Percentiles rank a stretch among this genome's conserved stretches.
These are phyloP conservation scores for Danaus plexippus DNA, from an alignment of 1,140 invertebrate species.

Conservation along the genomic window DNA sequence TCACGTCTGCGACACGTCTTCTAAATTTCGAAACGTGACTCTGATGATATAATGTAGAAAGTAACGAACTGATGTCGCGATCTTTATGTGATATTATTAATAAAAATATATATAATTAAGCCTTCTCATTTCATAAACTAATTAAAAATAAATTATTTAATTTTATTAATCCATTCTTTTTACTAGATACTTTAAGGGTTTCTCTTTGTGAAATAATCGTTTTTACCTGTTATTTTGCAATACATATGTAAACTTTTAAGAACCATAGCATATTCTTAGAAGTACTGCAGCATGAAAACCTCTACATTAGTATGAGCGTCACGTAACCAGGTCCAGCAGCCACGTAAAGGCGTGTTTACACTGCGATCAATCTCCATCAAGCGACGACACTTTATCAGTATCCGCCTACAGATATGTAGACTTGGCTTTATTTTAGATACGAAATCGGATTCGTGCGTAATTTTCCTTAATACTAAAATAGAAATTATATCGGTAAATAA, in stretches of 20 bases:
- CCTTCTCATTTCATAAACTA: no score
- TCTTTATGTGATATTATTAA: background rate
- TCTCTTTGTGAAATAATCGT: no score
- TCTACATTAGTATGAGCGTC: constrained; percentile 21
- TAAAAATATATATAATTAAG: background rate
- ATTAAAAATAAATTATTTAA: no score
- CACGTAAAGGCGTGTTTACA: constrained; percentile 50
- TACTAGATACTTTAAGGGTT: no score
- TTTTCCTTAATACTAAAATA: background rate
- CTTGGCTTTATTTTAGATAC: constrained; percentile 10
- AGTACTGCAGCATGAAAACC: background rate
- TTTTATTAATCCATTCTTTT: no score
- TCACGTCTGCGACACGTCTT: no score
- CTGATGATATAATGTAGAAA: constrained; percentile 23
- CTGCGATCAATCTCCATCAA: constrained; percentile 61
- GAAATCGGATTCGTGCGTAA: no score
- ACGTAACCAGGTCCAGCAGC: constrained; percentile 40
- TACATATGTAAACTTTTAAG: no score
- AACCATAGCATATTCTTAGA: no score
- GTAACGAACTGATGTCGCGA: constrained; percentile 6
- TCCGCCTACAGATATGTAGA: constrained; percentile 36
- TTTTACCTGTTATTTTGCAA: no score
- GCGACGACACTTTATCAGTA: constrained; percentile 48
- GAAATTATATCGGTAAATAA: constrained; percentile 4
- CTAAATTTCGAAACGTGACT: constrained; percentile 8